Evolutionary conservation across 2,797 vertebrate genomes (phyloP).

Genomic region (Gobio occitaniae): DNA sequence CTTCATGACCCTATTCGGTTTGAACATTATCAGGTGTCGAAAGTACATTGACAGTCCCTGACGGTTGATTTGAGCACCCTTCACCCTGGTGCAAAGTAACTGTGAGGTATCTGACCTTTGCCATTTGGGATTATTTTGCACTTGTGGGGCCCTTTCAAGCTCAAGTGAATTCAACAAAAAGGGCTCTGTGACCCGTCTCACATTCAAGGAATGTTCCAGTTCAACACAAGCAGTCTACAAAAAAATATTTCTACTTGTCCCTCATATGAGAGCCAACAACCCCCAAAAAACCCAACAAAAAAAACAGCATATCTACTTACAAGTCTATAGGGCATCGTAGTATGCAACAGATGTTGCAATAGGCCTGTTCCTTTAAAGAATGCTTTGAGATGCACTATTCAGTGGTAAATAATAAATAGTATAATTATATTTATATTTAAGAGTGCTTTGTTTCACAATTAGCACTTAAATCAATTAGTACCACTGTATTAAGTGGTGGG

Average conservation of each 20-base stretch:
- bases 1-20: constrained; percentile 10
- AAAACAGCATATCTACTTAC: not conserved
- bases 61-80: constrained; percentile 15
- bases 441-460: not conserved
- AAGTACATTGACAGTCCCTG: constrained; percentile 33
- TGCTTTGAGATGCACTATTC: not conserved
- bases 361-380: not conserved
- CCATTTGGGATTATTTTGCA: constrained; percentile 39
- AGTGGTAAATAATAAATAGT: not conserved
- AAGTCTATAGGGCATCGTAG: not conserved
- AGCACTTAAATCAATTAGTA: not conserved
- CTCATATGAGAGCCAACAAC: not conserved
- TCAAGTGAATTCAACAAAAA: constrained; percentile 27
- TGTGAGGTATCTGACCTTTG: constrained; percentile 42
- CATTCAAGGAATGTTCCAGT: constrained; percentile 17
- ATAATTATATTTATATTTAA: not conserved
- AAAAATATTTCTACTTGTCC: not conserved
- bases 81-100: constrained; percentile 30
- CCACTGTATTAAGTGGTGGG: not conserved
- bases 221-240: not conserved
- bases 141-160: constrained; percentile 35
- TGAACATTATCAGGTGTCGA: constrained; percentile 47
- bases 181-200: not conserved
- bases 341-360: not conserved
- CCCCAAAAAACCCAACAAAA: not conserved